phyloP scores from a whole-genome alignment of 2,888 invertebrate genomes.

The Phanerotoma sp. region DNA sequence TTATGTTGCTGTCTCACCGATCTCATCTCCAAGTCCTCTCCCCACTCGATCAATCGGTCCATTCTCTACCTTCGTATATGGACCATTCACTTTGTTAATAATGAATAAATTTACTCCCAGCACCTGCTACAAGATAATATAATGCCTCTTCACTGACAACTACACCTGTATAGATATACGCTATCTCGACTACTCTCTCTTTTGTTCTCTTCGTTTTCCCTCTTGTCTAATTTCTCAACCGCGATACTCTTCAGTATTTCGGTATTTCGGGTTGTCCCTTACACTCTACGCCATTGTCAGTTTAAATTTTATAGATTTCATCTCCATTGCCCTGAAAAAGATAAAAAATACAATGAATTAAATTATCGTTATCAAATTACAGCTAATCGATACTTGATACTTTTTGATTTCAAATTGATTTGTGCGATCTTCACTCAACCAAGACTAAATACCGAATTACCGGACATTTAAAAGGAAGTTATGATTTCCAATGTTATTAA shows the following conservation, averaged over 20 bases:
- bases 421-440: no score
- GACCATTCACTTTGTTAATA: conserved; percentile 13
- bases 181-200: conserved; percentile 7
- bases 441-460: no score
- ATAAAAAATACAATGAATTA: conserved; percentile 12
- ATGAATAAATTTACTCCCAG: conserved; percentile 7
- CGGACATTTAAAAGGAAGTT: no score
- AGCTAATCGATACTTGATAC: conserved; percentile 19
- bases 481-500: no score
- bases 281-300: conserved; percentile 14
- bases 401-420: not conserved
- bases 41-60: conserved; percentile 27
- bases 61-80: conserved; percentile 28
- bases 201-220: conserved; percentile 7
- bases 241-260: conserved; percentile 6
- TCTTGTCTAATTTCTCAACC: conserved; percentile 13
- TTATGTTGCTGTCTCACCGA: conserved; percentile 9
- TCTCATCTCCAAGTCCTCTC: conserved; percentile 22
- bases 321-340: conserved; percentile 6
- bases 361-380: no score
- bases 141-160: conserved; percentile 21
- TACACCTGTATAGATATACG: conserved; percentile 16
- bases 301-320: conserved; percentile 6
- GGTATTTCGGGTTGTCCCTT: conserved; percentile 21
- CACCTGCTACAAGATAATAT: conserved; percentile 4